Evolutionary conservation across 2,113 vertebrate species (phyloP).

Genomic region (Dasyornis broadbenti): DNA sequence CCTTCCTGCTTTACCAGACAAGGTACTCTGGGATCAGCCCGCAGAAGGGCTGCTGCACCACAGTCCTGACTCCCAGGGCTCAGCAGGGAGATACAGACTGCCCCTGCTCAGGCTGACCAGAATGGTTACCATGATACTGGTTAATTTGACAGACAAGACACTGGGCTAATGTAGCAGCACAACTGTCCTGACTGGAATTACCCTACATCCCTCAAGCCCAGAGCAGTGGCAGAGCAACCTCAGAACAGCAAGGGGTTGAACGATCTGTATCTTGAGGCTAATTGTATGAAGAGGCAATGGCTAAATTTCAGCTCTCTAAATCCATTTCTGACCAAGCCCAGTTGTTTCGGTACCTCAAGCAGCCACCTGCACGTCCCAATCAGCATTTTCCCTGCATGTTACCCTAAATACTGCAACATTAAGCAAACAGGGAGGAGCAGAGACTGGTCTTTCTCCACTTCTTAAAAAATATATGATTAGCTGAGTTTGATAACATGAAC

Average conservation of each 20-base stretch:
- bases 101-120: background rate
- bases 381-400: background rate
- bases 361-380: background rate
- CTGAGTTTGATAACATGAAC: background rate
- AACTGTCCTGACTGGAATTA: background rate
- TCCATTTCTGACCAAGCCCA: background rate
- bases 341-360: background rate
- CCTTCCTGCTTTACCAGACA: background rate
- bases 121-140: background rate
- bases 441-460: background rate
- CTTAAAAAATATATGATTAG: background rate
- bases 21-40: background rate
- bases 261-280: background rate
- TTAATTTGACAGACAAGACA: background rate
- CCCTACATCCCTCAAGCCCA: background rate
- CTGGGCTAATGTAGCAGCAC: background rate
- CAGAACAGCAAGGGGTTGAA: background rate
- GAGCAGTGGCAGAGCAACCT: background rate
- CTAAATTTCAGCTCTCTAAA: background rate
- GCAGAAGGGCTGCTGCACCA: background rate
- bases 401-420: background rate
- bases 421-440: background rate
- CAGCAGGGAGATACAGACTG: background rate
- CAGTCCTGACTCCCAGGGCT: background rate
- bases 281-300: background rate